Conservation (phyloP, 2,113 vertebrate genomes). For the Alexandromys fortis region DNA sequence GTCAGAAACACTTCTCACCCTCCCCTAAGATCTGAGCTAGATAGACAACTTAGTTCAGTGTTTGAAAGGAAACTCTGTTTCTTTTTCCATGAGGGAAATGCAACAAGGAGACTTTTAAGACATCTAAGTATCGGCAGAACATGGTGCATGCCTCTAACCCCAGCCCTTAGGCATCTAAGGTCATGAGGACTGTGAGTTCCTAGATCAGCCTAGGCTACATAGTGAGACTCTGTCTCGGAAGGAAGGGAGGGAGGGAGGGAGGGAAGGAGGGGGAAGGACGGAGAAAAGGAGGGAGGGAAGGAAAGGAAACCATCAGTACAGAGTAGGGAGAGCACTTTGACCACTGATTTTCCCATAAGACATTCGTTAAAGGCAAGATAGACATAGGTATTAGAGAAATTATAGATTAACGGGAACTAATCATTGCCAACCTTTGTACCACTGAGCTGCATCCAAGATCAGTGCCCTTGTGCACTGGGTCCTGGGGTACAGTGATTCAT, state of each 20-base stretch:
- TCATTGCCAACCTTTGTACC: background rate
- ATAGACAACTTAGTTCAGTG: background rate
- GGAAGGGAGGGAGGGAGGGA: too few relatives aligned
- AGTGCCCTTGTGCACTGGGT: background rate
- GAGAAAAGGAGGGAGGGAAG: too few relatives aligned
- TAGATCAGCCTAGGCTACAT: background rate
- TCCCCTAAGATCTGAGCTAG: background rate
- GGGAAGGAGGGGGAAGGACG: too few relatives aligned
- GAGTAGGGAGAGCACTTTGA: background rate
- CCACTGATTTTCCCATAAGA: background rate
- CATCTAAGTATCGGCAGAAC: background rate
- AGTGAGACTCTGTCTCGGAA: background rate
- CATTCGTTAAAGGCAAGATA: background rate
- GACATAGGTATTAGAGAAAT: background rate
- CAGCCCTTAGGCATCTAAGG: background rate
- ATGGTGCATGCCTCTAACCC: background rate
- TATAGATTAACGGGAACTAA: background rate
- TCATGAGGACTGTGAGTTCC: background rate
- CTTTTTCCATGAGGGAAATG: constrained; percentile 48
- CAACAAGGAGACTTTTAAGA: background rate
- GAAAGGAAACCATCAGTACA: background rate
- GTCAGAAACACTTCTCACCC: background rate
- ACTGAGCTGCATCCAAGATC: background rate
- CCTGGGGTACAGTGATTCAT: background rate
- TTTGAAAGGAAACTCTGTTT: constrained; percentile 5